Evolutionary conservation across 2,888 invertebrate genomes (phyloP), one percentile per base, ranked within the genome.

Genomic region (Drosophila paucipuncta): DNA sequence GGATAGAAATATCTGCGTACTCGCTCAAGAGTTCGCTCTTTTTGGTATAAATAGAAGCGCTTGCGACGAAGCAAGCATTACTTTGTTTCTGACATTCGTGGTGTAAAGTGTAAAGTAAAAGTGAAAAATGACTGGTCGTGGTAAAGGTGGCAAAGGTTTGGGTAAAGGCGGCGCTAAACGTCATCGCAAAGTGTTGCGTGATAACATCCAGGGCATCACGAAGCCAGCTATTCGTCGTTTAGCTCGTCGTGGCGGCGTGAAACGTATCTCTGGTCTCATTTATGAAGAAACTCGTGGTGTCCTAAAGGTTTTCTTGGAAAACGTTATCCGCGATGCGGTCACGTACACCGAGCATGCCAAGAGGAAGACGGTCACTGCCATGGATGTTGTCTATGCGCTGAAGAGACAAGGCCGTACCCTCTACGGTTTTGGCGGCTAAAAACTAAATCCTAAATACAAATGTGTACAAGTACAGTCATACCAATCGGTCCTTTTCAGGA

Each of bases 331-430:
- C 22, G 22, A 22, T 22, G 22, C 22, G 22, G 22, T 22, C 22
- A 22, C 22, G 1, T 22, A 22, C 22, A 22, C 22, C 22, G 22
- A 22, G 22, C 22, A 22, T 22, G 22, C 22, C 22, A 22, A 22
- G 22, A 22, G 22, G 22, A 22, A 22, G 22, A 22, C 22, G 22
- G 22, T 22, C 1, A 22, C 22, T 22, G 22, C 22, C 22, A 22
- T 22, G 22, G 22, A 97, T 84, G 96, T 97, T 16, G 97, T 97
- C 57, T 97, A 97, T 91, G 97, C 97, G n/a, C 92, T 97, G 89
- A 97, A 97, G 92, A 94, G 97, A 58, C 97, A 97, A 93, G 97
- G 97, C 7, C 94, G 97, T 82, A 97, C 97, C 73, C 93, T 97
- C 16, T 97, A 97, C 93, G 97, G 97, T 68, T 97, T 97, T 89